phyloP scores from a whole-genome alignment of 1,140 invertebrate species.

The Anoplolepis gracilipes region DNA sequence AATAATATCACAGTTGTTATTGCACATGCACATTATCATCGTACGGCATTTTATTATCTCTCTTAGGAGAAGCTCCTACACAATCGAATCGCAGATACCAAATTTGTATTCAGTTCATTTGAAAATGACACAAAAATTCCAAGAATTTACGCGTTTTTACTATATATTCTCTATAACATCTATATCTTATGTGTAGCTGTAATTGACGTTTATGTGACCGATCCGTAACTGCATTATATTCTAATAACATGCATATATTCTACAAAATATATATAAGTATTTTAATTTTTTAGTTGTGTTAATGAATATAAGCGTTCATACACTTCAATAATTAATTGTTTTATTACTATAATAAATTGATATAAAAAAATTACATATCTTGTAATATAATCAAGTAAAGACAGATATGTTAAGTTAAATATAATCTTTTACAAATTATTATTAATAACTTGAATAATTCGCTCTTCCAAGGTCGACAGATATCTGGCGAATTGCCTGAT shows the following conservation, averaged over 20 bases:
- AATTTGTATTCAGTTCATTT: background rate
- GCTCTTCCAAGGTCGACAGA: constrained; percentile 59
- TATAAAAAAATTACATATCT: background rate
- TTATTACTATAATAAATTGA: background rate
- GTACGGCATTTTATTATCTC: background rate
- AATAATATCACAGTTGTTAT: constrained; percentile 8
- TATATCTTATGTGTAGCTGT: background rate
- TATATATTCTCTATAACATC: background rate
- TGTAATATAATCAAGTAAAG: background rate
- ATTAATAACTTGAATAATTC: constrained; percentile 64
- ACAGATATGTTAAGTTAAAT: background rate
- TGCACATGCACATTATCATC: background rate
- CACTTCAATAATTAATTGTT: background rate
- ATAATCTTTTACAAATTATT: constrained; percentile 30
- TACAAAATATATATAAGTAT: background rate
- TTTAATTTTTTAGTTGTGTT: constrained; percentile 6
- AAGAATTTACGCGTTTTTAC: background rate
- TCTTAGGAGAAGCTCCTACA: background rate
- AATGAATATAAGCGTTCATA: background rate
- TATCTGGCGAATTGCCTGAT: constrained; percentile 68
- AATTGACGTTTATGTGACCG: background rate
- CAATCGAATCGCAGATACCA: background rate
- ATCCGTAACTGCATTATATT: background rate
- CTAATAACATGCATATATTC: background rate
- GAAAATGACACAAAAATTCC: background rate